Evolutionary conservation across 2,888 invertebrate species (phyloP).

Genomic region (Noctua pronuba): DNA sequence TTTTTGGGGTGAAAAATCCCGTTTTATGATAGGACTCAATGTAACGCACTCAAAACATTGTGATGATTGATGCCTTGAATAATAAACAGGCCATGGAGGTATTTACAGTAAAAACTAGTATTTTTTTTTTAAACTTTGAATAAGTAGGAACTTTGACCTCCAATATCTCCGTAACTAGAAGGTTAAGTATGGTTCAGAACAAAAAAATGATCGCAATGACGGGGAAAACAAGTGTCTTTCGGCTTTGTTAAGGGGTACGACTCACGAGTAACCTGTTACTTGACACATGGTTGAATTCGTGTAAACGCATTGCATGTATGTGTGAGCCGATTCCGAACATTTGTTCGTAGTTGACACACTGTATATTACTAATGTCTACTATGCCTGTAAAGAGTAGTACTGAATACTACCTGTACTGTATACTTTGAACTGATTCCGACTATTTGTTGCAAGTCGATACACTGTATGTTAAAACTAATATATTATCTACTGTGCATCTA

Average conservation of each 20-base stretch:
- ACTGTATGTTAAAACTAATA: neutral
- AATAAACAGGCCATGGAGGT: too few species aligned
- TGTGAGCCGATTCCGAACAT: neutral
- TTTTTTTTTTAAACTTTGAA: too few species aligned
- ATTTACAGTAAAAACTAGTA: too few species aligned
- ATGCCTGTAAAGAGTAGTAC: neutral
- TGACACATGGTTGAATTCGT: neutral
- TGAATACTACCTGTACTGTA: neutral
- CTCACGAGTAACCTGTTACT: neutral
- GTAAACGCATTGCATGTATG: neutral
- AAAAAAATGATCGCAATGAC: too few species aligned
- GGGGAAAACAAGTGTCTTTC: too few species aligned
- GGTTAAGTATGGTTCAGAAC: too few species aligned
- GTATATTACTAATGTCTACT: neutral
- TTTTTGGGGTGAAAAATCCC: too few species aligned
- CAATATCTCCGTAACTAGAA: too few species aligned
- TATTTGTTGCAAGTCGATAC: neutral
- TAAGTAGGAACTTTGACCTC: too few species aligned
- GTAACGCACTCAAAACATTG: too few species aligned
- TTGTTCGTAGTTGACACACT: neutral
- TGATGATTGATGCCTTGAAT: too few species aligned
- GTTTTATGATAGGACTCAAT: too few species aligned
- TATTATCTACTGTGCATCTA: constrained; percentile 37
- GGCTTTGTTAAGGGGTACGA: neutral
- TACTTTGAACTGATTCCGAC: neutral